A percentile compares a stretch with the other conserved stretches of the same genome.
phyloP scores from a whole-genome alignment of 1,140 invertebrate species.

The Acromyrmex echinatior region DNA sequence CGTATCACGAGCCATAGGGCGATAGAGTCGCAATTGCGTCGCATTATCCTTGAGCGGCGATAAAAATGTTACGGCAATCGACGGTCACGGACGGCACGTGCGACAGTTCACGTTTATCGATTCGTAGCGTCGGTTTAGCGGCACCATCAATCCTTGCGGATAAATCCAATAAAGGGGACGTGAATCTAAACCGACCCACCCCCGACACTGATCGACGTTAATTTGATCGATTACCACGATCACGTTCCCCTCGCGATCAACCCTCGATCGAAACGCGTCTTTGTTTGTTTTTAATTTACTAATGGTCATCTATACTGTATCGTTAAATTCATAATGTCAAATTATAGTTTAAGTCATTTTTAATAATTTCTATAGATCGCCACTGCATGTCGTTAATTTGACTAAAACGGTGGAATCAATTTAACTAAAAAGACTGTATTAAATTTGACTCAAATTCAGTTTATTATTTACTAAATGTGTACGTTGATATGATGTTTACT shows the following conservation, averaged over 20 bases:
- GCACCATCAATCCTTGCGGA: neutral
- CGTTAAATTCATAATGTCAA: too few species aligned
- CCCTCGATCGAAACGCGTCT: neutral
- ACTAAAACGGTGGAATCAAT: too few species aligned
- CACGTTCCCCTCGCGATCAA: neutral
- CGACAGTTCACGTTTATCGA: conserved; percentile 52
- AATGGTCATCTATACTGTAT: neutral
- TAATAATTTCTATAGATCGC: too few species aligned
- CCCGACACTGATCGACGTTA: neutral
- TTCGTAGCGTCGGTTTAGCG: conserved; percentile 11
- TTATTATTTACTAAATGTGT: too few species aligned
- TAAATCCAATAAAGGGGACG: conserved; percentile 41
- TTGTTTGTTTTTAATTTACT: neutral
- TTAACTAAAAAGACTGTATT: too few species aligned
- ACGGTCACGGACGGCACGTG: conserved; percentile 58
- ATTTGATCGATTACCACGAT: conserved; percentile 14
- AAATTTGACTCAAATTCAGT: too few species aligned
- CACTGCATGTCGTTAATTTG: too few species aligned
- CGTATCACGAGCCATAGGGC: neutral
- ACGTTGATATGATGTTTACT: too few species aligned
- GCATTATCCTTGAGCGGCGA: conserved; percentile 50
- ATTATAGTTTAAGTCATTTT: too few species aligned
- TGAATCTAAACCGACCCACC: neutral
- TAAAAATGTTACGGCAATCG: conserved; percentile 6
- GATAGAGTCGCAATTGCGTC: conserved; percentile 25